Percentiles rank a stretch among this genome's conserved stretches.
phyloP scores from a whole-genome alignment of 1,140 invertebrate species.

The Heliconius nattereri region DNA sequence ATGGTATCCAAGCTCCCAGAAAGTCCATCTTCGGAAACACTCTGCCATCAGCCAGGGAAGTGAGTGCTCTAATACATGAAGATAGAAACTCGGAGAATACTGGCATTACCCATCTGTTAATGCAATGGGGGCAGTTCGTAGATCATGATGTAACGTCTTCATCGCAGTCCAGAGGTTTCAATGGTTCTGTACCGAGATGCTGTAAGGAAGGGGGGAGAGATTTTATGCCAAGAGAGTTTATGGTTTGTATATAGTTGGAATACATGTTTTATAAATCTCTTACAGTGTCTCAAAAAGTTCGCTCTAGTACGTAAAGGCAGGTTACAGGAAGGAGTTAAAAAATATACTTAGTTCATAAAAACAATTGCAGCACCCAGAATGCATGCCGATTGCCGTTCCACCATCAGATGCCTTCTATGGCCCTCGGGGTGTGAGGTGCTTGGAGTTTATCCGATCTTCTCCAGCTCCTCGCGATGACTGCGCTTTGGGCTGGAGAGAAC shows the following conservation, averaged over 20 bases:
- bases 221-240: slow-evolving; percentile 83
- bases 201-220: slow-evolving; percentile 85
- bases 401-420: slow-evolving; percentile 87
- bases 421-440: slow-evolving; percentile 85
- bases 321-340: too few species aligned
- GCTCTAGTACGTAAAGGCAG: too few species aligned
- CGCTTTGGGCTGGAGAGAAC: slow-evolving; percentile 87
- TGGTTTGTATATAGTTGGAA: slow-evolving; percentile 73
- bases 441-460: slow-evolving; percentile 88
- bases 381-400: slow-evolving; percentile 89
- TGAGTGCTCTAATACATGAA: slow-evolving; percentile 85
- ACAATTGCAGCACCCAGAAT: slow-evolving; percentile 87
- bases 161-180: slow-evolving; percentile 87
- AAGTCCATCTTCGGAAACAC: slow-evolving; percentile 80
- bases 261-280: too few species aligned
- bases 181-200: slow-evolving; percentile 90
- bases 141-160: slow-evolving; percentile 91
- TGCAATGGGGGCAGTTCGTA: slow-evolving; percentile 93
- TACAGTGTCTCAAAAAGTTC: too few species aligned
- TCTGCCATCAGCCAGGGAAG: slow-evolving; percentile 86
- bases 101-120: slow-evolving; percentile 87
- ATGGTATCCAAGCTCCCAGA: slow-evolving; percentile 86
- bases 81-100: slow-evolving; percentile 82
- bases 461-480: slow-evolving; percentile 87
- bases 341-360: neutral